Base-by-base conservation (phyloP, 2,888 invertebrate genomes). In the Eilema caniola region DNA sequence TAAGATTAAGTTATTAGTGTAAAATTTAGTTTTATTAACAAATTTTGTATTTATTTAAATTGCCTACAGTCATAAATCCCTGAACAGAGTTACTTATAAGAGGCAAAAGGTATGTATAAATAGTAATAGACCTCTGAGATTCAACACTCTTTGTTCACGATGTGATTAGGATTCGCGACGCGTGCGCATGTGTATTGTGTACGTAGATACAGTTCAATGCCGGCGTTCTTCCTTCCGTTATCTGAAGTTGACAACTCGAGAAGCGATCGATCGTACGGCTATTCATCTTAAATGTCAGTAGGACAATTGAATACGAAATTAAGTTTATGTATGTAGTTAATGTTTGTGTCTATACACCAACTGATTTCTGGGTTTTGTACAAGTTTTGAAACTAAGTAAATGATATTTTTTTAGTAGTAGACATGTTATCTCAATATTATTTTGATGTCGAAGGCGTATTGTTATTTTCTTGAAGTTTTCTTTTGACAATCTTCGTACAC, bases 161-260 rank as follows among this genome's bases (percentile, higher is more conserved):
- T 66, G 77, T 77, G 73, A 85, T 91, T 88, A 83, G 47, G 57
- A 91, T 88, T 87, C 90, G 61, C 64, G 61, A 68, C 83, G 81
- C 85, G 85, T 80, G 64, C 78, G 77, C 76, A 65, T 61, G 20
- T 25, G 2, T 85, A 86, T 84, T 61, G 20, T 25, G 8, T 85
- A 86, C 84, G 86, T 85, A 86, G 66, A 73, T 79, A 77, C 81
- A 79, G 79, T 80, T 81, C 89, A 89, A 88, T 88, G 88, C 74
- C 85, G 77, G 66, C 57, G 31, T 68, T 85, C 89, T 93, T 93
- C 93, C 93, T 93, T 93, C 93, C 93, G 93, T 92, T 93, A 91
- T 86, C 78, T 88, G 79, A 80, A 79, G 85, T 84, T 63, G 68
- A 69, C 64, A 80, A 33, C 47, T 63, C 14, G 24, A 84, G 60